Evolutionary conservation across 2,797 vertebrate genomes (phyloP).

Genomic region (Trichosurus vulpecula): DNA sequence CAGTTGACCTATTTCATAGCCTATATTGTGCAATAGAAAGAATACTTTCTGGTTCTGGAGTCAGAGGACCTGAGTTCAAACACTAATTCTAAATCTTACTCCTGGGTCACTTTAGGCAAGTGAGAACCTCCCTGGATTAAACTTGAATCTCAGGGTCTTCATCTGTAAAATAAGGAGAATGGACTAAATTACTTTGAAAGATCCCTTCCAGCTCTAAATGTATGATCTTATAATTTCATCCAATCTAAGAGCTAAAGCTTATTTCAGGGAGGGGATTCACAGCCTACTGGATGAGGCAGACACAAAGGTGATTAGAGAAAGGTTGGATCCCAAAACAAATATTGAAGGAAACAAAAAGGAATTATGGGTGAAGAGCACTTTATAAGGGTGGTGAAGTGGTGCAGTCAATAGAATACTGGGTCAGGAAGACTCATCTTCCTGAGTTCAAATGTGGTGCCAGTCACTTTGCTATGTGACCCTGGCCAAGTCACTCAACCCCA

Average conservation of each 20-base stretch:
- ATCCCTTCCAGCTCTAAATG: background rate
- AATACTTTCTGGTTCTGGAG: background rate
- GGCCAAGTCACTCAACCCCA: background rate
- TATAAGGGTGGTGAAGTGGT: background rate
- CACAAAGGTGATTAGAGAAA: background rate
- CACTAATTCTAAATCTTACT: background rate
- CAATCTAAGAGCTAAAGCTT: background rate
- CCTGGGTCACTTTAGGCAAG: background rate
- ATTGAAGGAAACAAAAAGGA: background rate
- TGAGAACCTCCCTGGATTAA: slow-evolving; percentile 31
- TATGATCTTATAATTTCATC: background rate
- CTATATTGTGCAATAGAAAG: background rate
- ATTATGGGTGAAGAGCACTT: background rate
- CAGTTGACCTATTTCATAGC: slow-evolving; percentile 11
- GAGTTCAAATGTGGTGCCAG: background rate
- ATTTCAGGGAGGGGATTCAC: background rate
- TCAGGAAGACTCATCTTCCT: background rate
- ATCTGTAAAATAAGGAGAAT: slow-evolving; percentile 16
- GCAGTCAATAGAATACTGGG: background rate
- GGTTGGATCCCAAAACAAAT: background rate
- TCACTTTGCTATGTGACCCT: background rate
- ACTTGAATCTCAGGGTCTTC: background rate
- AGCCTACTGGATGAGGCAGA: background rate
- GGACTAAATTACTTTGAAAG: background rate
- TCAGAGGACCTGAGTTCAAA: slow-evolving; percentile 1